Evolutionary conservation across 2,888 invertebrate genomes (phyloP).

Genomic region (Frankliniella fusca): DNA sequence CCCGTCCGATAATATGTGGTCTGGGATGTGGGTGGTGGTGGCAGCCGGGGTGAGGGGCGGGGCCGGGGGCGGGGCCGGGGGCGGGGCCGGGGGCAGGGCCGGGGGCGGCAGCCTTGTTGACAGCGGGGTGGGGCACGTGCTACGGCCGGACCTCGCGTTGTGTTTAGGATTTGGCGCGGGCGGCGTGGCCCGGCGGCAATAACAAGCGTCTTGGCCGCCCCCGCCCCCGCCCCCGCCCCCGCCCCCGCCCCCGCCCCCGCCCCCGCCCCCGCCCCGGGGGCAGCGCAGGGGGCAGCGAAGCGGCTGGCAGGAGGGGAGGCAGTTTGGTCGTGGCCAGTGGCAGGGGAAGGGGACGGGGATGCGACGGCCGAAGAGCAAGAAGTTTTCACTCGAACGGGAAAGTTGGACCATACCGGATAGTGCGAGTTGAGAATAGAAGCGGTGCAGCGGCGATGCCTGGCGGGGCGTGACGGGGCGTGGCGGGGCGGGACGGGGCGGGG

Average conservation of each 20-base stretch:
- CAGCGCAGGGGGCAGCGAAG: background rate
- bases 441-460: background rate
- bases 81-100: background rate
- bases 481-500: too few relatives aligned
- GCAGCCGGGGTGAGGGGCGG: background rate
- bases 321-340: background rate
- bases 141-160: too few relatives aligned
- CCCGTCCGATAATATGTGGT: slow-evolving; percentile 8
- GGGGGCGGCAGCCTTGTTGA: background rate
- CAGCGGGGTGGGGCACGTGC: background rate
- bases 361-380: background rate
- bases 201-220: background rate
- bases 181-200: background rate
- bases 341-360: background rate
- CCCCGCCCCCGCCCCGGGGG: background rate
- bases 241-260: background rate
- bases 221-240: background rate
- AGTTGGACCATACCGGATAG: background rate
- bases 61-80: background rate
- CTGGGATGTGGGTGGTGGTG: background rate
- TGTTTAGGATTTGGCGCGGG: too few relatives aligned
- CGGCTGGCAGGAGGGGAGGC: background rate
- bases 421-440: background rate
- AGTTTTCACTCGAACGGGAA: background rate
- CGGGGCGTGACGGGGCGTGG: too few relatives aligned